Evolutionary conservation across 2,113 vertebrate genomes (phyloP), one percentile per base, ranked within the genome.

Genomic region (Ciconia maguari): DNA sequence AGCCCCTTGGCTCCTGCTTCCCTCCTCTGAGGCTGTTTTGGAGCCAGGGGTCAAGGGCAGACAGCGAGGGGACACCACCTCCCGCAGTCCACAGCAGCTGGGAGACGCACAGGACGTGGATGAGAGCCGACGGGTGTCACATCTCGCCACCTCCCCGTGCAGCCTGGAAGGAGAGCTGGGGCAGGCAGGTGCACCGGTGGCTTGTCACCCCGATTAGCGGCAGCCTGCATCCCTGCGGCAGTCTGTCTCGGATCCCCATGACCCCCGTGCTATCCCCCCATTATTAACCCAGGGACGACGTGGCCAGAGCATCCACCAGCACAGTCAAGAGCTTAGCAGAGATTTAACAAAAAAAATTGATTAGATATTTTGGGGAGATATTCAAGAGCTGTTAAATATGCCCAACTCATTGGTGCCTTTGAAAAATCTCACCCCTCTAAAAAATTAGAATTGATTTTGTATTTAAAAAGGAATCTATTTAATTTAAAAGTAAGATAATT

Each of bases 391-490:
- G 64, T 94, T 94, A 92, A 95, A 94, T 94, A 79, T 95, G 94
- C 87, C 90, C 95, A 64, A 12, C 94, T 96, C 93, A 42, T 91
- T 13, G 11, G 87, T 52, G 70, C 91, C 96, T 95, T 93, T 96
- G 93, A 97, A 97, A 97, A 95, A 94, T 94, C 83, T 94, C 93
- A 87, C 95, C 96, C 89, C 91, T 84, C 89, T 92, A 95, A 93
- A 96, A 95, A 96, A 96, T 96, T 71, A 94, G 96, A 97, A 97
- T 97, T 87, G 96, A 96, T 97, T 97, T 97, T 97, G 92, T 97
- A 95, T 97, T 97, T 97, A 96, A 96, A 97, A 97, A 95, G 92
- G 93, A 74, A 97, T 95, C 93, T 95, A 93, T 97, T 96, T 97
- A 90, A 96, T 97, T 96, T 97, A 88, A 96, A 96, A 95, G 93